Conservation (phyloP, 2,888 invertebrate species). For the Synanthedon myopaeformis region DNA sequence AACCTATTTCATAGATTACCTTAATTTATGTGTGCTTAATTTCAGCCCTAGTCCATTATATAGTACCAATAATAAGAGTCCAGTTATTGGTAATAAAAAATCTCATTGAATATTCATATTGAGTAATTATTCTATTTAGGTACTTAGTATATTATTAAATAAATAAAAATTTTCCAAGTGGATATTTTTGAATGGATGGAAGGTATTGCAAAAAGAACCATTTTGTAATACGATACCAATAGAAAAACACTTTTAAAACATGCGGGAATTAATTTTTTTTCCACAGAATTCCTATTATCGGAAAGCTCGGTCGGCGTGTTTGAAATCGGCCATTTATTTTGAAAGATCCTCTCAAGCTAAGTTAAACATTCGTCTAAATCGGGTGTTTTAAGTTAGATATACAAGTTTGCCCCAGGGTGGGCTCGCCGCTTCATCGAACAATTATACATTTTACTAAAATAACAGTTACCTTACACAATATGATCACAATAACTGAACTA, state of each 20-base stretch:
- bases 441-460: not conserved
- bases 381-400: slow-evolving; percentile 17
- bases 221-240: too few relatives aligned
- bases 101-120: too few relatives aligned
- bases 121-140: too few relatives aligned
- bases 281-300: slow-evolving; percentile 1
- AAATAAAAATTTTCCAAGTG: too few relatives aligned
- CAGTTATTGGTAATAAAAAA: too few relatives aligned
- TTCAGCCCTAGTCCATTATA: too few relatives aligned
- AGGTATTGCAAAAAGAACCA: too few relatives aligned
- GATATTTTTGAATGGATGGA: too few relatives aligned
- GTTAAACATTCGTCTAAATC: slow-evolving; percentile 13
- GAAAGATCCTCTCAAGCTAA: slow-evolving; percentile 15
- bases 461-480: not conserved
- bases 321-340: slow-evolving; percentile 19
- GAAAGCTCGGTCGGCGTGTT: slow-evolving; percentile 6
- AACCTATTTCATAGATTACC: too few relatives aligned
- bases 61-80: too few relatives aligned
- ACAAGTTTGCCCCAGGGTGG: slow-evolving; percentile 1
- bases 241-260: slow-evolving; percentile 5
- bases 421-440: slow-evolving; percentile 3
- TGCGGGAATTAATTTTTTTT: slow-evolving; percentile 1
- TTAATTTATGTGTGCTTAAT: too few relatives aligned
- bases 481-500: not conserved
- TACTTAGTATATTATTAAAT: too few relatives aligned